Percentiles rank a stretch among this genome's conserved stretches.
Evolutionary conservation across 2,797 vertebrate species (phyloP).

Genomic region (Furcifer pardalis): DNA sequence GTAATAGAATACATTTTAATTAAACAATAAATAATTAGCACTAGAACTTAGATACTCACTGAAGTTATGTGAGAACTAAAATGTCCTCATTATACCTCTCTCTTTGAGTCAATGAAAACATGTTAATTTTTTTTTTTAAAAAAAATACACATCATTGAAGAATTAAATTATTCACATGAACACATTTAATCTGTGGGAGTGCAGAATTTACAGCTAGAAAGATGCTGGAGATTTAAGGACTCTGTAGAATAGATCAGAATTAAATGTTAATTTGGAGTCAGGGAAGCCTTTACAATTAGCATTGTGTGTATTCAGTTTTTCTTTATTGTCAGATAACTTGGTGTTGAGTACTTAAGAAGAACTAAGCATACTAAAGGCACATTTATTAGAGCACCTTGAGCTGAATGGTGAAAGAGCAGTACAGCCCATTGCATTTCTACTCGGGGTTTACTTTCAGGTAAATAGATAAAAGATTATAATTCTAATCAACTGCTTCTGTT

Average conservation of each 20-base stretch:
- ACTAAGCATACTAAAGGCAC: neutral
- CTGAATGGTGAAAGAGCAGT: neutral
- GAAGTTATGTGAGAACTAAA: conserved; percentile 26
- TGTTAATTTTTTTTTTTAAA: neutral
- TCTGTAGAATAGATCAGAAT: neutral
- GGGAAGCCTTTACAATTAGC: neutral
- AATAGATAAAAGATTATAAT: neutral
- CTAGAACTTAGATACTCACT: conserved; percentile 45
- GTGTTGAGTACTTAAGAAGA: neutral
- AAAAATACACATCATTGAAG: conserved; percentile 17
- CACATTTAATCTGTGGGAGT: neutral
- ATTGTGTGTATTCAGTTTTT: neutral
- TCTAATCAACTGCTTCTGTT: neutral
- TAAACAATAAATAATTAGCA: conserved; percentile 58
- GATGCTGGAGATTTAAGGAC: conserved; percentile 1
- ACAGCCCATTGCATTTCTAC: neutral
- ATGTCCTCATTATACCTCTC: conserved; percentile 18
- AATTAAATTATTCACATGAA: conserved; percentile 32
- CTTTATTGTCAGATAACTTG: conserved; percentile 3
- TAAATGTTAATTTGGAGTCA: neutral
- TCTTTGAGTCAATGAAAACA: conserved; percentile 40
- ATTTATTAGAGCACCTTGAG: neutral
- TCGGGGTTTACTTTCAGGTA: neutral
- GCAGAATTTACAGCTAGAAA: neutral
- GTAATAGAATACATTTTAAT: conserved; percentile 11